A percentile compares a stretch with the other conserved stretches of the same genome.
phyloP scores from a whole-genome alignment of 2,797 vertebrate genomes.

The Masticophis lateralis region DNA sequence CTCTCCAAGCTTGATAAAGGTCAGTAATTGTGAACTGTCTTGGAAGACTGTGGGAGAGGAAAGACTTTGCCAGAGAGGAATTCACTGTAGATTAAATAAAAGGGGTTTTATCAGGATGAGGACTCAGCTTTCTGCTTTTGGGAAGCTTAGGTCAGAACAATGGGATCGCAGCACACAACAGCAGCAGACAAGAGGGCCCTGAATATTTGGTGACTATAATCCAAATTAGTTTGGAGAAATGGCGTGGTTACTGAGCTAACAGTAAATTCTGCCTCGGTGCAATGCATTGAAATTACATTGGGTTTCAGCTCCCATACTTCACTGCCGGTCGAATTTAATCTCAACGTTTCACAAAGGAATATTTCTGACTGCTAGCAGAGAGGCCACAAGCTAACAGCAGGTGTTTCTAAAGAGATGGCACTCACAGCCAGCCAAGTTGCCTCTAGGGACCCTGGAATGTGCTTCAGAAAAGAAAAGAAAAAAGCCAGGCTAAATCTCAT shows the following conservation, averaged over 20 bases:
- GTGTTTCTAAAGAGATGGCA: slow-evolving; percentile 34
- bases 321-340: slow-evolving; percentile 31
- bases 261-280: slow-evolving; percentile 35
- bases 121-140: too few relatives aligned
- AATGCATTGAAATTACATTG: slow-evolving; percentile 27
- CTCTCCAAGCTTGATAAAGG: too few relatives aligned
- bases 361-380: slow-evolving; percentile 30
- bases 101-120: too few relatives aligned
- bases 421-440: slow-evolving; percentile 24
- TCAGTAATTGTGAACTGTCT: too few relatives aligned
- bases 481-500: slow-evolving; percentile 11
- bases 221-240: slow-evolving; percentile 48
- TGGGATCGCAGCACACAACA: slow-evolving; percentile 3
- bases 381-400: slow-evolving; percentile 36
- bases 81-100: too few relatives aligned
- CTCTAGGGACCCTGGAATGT: slow-evolving; percentile 25
- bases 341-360: slow-evolving; percentile 35
- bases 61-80: too few relatives aligned
- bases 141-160: too few relatives aligned
- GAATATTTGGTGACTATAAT: slow-evolving; percentile 20
- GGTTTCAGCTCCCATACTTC: accelerated
- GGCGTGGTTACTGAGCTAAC: slow-evolving; percentile 1
- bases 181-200: slow-evolving; percentile 16
- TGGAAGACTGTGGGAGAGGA: too few relatives aligned
- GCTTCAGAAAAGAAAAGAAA: slow-evolving; percentile 26